Evolutionary conservation across 2,113 vertebrate species (phyloP), one percentile per base, ranked within the genome.

Genomic region (Copsychus sechellarum): DNA sequence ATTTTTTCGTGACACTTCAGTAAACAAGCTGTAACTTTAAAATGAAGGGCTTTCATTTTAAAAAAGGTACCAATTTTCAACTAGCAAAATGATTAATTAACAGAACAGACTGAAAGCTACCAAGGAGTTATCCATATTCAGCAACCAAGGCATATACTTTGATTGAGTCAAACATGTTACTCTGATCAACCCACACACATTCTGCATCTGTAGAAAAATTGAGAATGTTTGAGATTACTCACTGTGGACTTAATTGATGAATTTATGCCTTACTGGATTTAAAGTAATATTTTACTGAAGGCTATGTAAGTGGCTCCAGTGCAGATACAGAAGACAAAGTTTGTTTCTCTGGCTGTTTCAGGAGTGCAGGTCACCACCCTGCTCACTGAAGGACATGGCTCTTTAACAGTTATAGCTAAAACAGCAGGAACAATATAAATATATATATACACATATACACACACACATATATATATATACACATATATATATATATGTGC

Each of bases 31-130:
- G 72, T 38, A 91, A 71, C 42, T 45, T 90, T 54, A 73, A 88
- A 86, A 90, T 73, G 0, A 66, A 83, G 65, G 58, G 14, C 36
- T 84, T 83, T 74, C 7, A 31, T 83, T 90, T 85, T 34, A 5
- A 58, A 82, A 89, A 92, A 77, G 53, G 40, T 38, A 72, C 29
- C 13, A 28, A n/a, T 77, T 90, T 80, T 92, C 45, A 70, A 83
- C 54, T 25, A 88, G 54, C 31, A 81, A 81, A 45, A 91, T 90
- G 56, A 71, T 95, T 88, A 90, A 90, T 84, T 85, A 88, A 43
- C 19, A 86, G 67, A 83, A 70, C 25, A 86, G 60, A 77, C 60
- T 80, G 60, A 86, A 88, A 77, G 38, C 66, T 86, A 56, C 54
- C 51, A 16, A 95, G 66, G 61, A 74, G 11, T 69, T 86, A 61